Evolutionary conservation across 2,797 vertebrate species (phyloP), one percentile per base, ranked within the genome.

Genomic region (Amblyraja radiata): DNA sequence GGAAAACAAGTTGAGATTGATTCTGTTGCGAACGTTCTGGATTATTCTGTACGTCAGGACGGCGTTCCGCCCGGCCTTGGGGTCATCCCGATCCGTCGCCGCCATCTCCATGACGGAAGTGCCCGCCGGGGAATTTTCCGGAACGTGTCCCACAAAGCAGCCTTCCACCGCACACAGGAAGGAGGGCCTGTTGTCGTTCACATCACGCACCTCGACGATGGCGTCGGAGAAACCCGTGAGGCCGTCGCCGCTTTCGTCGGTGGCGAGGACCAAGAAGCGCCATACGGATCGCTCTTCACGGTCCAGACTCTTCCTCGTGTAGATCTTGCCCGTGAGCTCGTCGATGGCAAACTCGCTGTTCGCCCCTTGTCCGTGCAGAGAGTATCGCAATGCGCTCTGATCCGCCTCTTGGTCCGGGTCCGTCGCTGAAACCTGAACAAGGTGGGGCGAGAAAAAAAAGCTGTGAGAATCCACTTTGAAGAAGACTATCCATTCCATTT

Each of bases 221-320:
- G 98, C 97, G 1, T 98, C 98, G 7, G 98, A 97, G 79, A 98
- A 98, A 28, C 98, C 97, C 0, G 98, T 98, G 71, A 98, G 96
- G 0, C 98, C 98, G 0, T 97, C 96, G 0, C 98, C 98, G 0
- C 95, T 97, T 90, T 98, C 97, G 71, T 98, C 98, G 0, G 98
- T 98, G 36, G 97, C 98, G 1, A 98, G 96, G 54, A 98, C 97
- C 0, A 98, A 97, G 90, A 98, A 98, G 28, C 96, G 96, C 98
- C 98, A 98, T 0, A 93, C 94, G 0, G 97, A 95, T 54, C 95
- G 96, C 93, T 97, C 97, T 93, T 98, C 98, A 0, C 98, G 96
- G 95, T 98, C 97, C 68, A 98, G 93, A 3, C 95, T 96, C 7
- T 94, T 96, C 18, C 96, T 97, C 3, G 96, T 96, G 0, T 96